These are phyloP conservation scores for Drosophila colorata DNA, from an alignment of 2,888 invertebrate species.

Conservation along the genomic window DNA sequence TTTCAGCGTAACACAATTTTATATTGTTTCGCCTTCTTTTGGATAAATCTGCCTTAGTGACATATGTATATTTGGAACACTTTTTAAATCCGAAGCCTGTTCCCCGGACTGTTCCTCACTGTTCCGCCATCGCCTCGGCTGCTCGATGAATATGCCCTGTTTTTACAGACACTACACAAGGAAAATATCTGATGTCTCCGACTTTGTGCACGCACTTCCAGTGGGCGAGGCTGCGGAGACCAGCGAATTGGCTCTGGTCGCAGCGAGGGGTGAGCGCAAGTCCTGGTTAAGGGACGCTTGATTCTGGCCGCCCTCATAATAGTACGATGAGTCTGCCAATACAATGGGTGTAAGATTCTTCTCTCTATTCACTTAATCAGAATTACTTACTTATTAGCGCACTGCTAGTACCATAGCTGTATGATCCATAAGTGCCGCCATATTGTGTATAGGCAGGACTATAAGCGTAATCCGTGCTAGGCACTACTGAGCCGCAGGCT, in stretches of 20 bases:
- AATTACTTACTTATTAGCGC: conserved; percentile 88
- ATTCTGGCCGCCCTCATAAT: conserved; percentile 86
- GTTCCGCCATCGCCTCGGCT: too few relatives aligned
- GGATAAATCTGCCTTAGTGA: background rate
- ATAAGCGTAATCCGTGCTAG: conserved; percentile 89
- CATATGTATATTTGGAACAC: conserved; percentile 11
- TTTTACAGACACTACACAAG: conserved; percentile 77
- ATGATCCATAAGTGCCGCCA: conserved; percentile 87
- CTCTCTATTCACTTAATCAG: background rate
- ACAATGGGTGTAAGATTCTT: background rate
- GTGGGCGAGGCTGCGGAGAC: conserved; percentile 90
- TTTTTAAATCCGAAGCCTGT: background rate
- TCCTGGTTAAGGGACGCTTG: conserved; percentile 86
- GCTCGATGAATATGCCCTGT: conserved; percentile 1
- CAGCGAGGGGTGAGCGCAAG: conserved; percentile 89
- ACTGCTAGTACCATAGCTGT: conserved; percentile 88
- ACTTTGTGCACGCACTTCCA: conserved; percentile 89
- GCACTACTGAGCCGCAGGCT: conserved; percentile 88
- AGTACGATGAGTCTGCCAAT: conserved; percentile 88
- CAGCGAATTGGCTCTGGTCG: conserved; percentile 89
- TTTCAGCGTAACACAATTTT: background rate
- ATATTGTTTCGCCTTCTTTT: background rate
- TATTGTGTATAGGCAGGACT: conserved; percentile 89
- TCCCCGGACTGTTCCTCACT: background rate
- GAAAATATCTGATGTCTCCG: conserved; percentile 86